Evolutionary conservation across 2,113 vertebrate species (phyloP), one percentile per base, ranked within the genome.

Genomic region (Danionella cerebrum): DNA sequence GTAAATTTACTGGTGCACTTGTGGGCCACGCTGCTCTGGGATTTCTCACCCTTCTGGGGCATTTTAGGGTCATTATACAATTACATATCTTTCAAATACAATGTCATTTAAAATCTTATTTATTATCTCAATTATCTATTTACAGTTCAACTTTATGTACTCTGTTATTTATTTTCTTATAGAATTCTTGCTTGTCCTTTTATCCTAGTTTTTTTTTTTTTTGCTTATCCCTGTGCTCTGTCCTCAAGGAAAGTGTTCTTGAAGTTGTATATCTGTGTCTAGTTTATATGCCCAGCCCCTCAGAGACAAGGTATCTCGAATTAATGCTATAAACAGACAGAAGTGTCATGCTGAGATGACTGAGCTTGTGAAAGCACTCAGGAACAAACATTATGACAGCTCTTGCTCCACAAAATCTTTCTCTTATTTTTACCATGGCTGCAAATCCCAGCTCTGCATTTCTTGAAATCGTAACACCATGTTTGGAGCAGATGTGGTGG

Each of bases 221-320:
- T 50, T 50, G 55, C 33, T 69, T 53, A 31, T 66, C 38, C 31
- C 45, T 31, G 52, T 53, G 22, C 31, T 57, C 29, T 18, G 14
- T 53, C 9, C 51, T 18, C 2, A 7, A 19, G 51, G 29, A 29
- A 19, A 31, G 36, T 67, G 63, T 44, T 67, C 64, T 64, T 50
- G 66, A 51, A 50, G 31, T 42, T 42, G 42, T 69, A 58, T 74
- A 69, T 74, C 54, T 44, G 65, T 67, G 59, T 74, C 36, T 54
- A 65, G 66, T 42, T 45, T 48, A 13, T 48, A 63, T 44, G 14
- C 14, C 8, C 29, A 18, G 16, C 13, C 51, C 67, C 21, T 65
- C 10, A 18, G 48, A 59, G 60, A 18, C 52, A 27, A 9, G 22
- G 18, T 54, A 65, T 67, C 64, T 41, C 50, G 36, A 51, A 42